A percentile compares a stretch with the other conserved stretches of the same genome.
These are phyloP conservation scores for Melangyna quadrimaculata DNA, from an alignment of 2,888 invertebrate species.

Conservation along the genomic window DNA sequence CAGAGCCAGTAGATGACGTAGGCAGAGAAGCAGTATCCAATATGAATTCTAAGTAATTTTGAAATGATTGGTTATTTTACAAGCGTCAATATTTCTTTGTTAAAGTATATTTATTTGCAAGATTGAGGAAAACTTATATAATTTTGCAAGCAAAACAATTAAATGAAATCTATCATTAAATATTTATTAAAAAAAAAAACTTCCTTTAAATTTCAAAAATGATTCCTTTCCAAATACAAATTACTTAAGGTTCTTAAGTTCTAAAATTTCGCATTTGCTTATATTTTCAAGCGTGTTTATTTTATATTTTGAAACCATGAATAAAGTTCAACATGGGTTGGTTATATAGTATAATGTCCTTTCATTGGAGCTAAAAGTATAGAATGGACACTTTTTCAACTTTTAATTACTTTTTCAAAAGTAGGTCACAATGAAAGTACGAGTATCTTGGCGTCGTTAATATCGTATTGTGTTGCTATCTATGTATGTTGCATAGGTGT, in stretches of 20 bases:
- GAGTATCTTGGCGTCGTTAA: not conserved
- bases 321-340: not conserved
- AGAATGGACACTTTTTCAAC: not conserved
- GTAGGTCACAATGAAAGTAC: not conserved
- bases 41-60: too few relatives aligned
- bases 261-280: not conserved
- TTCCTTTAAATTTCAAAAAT: too few relatives aligned
- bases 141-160: too few relatives aligned
- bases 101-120: too few relatives aligned
- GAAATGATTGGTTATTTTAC: too few relatives aligned
- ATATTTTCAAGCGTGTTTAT: not conserved
- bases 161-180: too few relatives aligned
- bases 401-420: slow-evolving; percentile 15
- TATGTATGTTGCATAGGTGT: not conserved
- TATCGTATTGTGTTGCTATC: not conserved
- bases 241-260: not conserved
- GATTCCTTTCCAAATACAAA: too few relatives aligned
- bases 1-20: too few relatives aligned
- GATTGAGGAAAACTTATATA: too few relatives aligned
- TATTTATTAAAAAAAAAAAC: too few relatives aligned
- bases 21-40: too few relatives aligned
- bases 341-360: not conserved
- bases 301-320: not conserved
- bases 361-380: not conserved
- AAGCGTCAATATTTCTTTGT: too few relatives aligned